Conservation (phyloP, 1,140 invertebrate genomes). For the Drosophila murphyi region DNA sequence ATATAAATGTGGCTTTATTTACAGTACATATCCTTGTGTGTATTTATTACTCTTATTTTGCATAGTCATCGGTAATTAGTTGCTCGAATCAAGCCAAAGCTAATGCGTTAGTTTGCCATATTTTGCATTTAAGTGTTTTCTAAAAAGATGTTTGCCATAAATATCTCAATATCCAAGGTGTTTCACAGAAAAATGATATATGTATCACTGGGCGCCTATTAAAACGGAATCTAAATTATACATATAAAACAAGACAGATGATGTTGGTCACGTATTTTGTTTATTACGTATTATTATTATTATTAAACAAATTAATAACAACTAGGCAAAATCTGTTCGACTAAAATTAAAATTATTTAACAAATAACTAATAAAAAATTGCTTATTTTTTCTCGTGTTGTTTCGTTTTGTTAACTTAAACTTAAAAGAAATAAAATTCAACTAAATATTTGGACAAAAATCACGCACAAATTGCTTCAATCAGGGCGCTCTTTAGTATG, state of each 20-base stretch:
- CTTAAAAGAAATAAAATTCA: conserved; percentile 49
- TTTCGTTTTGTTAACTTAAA: conserved; percentile 43
- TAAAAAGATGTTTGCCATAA: conserved; percentile 14
- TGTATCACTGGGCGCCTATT: conserved; percentile 61
- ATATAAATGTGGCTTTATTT: conserved; percentile 50
- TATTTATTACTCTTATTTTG: conserved; percentile 30
- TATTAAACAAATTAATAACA: conserved; percentile 74
- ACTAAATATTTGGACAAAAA: conserved; percentile 75
- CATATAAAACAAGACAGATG: conserved; percentile 1
- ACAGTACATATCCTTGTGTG: conserved; percentile 36
- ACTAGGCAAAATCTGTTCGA: conserved; percentile 53
- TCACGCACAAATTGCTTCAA: conserved; percentile 63
- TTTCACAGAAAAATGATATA: conserved; percentile 48
- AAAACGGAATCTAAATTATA: conserved; percentile 15
- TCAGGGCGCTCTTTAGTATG: conserved; percentile 44
- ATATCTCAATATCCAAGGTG: conserved; percentile 10
- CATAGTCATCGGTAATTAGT: conserved; percentile 14
- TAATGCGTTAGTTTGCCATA: conserved; percentile 30
- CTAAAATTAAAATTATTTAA: conserved; percentile 80
- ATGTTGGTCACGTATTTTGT: conserved; percentile 45
- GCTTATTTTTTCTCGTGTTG: conserved; percentile 22
- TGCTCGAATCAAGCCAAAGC: conserved; percentile 58
- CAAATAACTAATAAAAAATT: conserved; percentile 64
- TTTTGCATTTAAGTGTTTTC: conserved; percentile 29
- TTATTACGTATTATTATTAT: conserved; percentile 53